Evolutionary conservation across 2,113 vertebrate species (phyloP).

Genomic region (Crotophaga sulcirostris): DNA sequence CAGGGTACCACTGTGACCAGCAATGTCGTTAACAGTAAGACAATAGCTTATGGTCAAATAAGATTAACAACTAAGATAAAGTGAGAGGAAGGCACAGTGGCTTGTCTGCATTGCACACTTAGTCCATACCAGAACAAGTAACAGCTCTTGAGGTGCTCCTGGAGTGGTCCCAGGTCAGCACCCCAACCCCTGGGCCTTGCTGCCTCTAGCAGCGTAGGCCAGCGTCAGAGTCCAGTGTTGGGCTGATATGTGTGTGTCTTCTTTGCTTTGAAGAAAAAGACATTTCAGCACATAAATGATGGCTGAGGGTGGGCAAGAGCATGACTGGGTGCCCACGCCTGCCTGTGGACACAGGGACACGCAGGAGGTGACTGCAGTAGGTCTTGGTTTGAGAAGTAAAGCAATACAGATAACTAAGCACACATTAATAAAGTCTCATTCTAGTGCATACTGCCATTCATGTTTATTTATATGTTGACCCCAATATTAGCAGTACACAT

Average conservation of each 20-base stretch:
- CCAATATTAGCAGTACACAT: slow-evolving; percentile 33
- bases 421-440: not conserved
- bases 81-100: not conserved
- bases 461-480: slow-evolving; percentile 47
- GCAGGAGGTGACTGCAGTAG: not conserved
- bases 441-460: not conserved
- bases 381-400: not conserved
- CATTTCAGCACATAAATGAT: accelerated
- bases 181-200: not conserved
- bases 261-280: not conserved
- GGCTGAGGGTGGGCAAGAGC: accelerated
- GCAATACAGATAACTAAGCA: not conserved
- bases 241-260: not conserved
- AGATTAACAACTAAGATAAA: not conserved
- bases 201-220: accelerated
- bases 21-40: not conserved
- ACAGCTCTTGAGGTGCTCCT: not conserved
- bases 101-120: not conserved
- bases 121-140: not conserved
- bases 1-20: not conserved
- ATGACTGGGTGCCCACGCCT: not conserved
- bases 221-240: accelerated
- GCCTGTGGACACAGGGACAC: not conserved
- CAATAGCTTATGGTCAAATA: not conserved
- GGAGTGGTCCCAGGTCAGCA: not conserved